These are phyloP conservation scores for Dysmachus trigonus DNA, from an alignment of 2,888 invertebrate genomes.

Conservation along the genomic window DNA sequence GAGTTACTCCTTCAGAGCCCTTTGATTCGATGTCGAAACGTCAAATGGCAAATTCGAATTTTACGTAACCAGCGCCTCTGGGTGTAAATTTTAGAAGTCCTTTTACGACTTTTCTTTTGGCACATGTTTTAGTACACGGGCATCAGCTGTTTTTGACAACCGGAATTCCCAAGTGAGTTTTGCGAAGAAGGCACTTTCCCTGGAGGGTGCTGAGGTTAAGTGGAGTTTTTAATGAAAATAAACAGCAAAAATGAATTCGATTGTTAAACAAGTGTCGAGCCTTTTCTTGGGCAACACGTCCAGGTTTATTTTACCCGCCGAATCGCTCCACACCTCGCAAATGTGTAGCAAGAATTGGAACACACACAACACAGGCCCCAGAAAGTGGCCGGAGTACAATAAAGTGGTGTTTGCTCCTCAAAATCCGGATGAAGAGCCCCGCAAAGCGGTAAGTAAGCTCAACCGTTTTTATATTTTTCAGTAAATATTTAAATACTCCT, in stretches of 20 bases:
- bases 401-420: conserved; percentile 83
- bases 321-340: neutral
- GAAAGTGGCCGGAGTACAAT: conserved; percentile 74
- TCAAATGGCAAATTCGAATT: neutral
- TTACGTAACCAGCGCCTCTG: neutral
- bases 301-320: neutral
- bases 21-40: neutral
- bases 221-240: neutral
- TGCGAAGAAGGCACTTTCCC: neutral
- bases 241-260: neutral
- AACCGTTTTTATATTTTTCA: neutral
- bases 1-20: neutral
- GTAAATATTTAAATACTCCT: neutral
- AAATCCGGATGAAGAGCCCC: conserved; percentile 75
- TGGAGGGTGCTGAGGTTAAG: neutral
- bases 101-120: neutral
- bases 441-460: conserved; percentile 80
- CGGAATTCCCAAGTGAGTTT: too few relatives aligned
- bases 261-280: neutral
- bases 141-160: neutral
- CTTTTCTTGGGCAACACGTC: neutral
- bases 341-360: conserved; percentile 54
- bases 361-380: conserved; percentile 63
- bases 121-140: neutral
- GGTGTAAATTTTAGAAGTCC: neutral